A percentile compares a stretch with the other conserved stretches of the same genome.
phyloP scores from a whole-genome alignment of 2,113 vertebrate species.

The Chamaetylas fuelleborni region DNA sequence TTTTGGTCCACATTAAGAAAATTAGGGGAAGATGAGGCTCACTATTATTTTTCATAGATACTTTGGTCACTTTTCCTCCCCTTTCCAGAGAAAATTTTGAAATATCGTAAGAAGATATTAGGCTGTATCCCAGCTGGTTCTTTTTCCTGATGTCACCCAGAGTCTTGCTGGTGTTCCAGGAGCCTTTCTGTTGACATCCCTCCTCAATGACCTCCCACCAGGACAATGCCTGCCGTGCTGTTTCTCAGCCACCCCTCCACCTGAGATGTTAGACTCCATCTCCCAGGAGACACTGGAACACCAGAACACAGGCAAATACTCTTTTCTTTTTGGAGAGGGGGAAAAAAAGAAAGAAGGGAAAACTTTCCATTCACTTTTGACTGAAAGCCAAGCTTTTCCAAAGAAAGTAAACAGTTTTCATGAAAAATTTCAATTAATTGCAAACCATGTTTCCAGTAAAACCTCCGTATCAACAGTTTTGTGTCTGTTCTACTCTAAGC shows the following conservation, averaged over 20 bases:
- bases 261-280: neutral
- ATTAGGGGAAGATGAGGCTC: neutral
- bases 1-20: neutral
- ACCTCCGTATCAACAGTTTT: neutral
- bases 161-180: neutral
- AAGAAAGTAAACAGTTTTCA: slow-evolving; percentile 19
- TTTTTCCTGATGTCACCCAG: neutral
- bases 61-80: neutral
- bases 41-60: neutral
- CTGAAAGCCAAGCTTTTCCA: neutral
- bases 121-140: neutral
- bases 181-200: neutral
- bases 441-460: neutral
- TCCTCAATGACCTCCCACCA: neutral
- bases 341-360: neutral
- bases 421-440: neutral
- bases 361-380: neutral
- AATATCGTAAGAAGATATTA: neutral
- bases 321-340: neutral
- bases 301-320: neutral
- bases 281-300: neutral
- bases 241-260: neutral
- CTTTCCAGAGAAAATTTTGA: neutral
- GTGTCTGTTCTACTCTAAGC: neutral
- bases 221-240: accelerated